phyloP scores from a whole-genome alignment of 2,888 invertebrate species.

The Flexamia atlantica region DNA sequence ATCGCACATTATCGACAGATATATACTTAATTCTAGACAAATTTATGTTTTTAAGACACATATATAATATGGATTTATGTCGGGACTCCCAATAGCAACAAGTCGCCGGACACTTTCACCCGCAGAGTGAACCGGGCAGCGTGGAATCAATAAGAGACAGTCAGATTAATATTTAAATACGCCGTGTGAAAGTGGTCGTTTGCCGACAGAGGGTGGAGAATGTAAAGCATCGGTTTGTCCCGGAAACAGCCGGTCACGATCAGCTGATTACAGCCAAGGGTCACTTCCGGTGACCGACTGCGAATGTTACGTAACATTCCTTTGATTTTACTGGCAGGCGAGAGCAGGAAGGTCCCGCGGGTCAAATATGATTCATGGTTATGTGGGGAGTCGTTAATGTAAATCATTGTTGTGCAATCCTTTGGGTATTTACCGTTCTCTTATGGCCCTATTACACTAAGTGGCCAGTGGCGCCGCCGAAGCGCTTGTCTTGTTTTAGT shows the following conservation, averaged over 20 bases:
- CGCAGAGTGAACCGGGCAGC: not conserved
- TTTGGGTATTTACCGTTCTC: too few relatives aligned
- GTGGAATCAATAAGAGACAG: slow-evolving; percentile 15
- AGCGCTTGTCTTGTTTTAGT: too few relatives aligned
- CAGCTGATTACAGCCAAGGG: slow-evolving; percentile 24
- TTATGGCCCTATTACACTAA: too few relatives aligned
- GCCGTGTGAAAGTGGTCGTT: slow-evolving; percentile 1
- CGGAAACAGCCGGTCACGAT: slow-evolving; percentile 11
- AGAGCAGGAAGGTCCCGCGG: not conserved
- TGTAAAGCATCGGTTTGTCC: not conserved
- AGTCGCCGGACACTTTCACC: not conserved
- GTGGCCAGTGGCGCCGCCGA: too few relatives aligned
- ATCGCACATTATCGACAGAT: too few relatives aligned
- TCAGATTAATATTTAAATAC: not conserved
- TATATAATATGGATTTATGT: too few relatives aligned
- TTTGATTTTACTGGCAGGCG: not conserved
- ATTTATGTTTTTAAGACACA: too few relatives aligned
- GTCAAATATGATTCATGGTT: not conserved
- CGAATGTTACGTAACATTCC: not conserved
- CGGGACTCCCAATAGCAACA: too few relatives aligned
- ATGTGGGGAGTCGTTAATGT: not conserved
- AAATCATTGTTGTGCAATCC: too few relatives aligned
- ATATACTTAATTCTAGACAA: too few relatives aligned
- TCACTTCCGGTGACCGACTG: slow-evolving; percentile 13
- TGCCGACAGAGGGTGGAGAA: not conserved